A percentile compares a stretch with the other conserved stretches of the same genome.
phyloP scores from a whole-genome alignment of 2,888 invertebrate species.

The Hyposoter didymator region DNA sequence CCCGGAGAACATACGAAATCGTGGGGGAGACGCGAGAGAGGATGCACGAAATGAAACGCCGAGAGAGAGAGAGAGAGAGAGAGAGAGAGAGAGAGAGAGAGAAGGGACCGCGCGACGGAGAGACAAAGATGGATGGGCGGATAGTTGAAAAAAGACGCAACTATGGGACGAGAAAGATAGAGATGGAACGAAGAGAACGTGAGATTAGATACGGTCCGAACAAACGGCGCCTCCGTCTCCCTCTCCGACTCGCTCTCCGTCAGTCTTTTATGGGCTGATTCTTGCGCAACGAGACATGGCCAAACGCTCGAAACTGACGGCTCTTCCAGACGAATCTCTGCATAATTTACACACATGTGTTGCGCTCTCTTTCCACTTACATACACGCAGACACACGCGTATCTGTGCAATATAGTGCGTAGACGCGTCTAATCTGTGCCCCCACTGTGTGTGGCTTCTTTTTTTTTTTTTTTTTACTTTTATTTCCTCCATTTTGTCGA shows the following conservation, averaged over 20 bases:
- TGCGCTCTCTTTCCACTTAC: not conserved
- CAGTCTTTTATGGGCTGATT: conserved; percentile 43
- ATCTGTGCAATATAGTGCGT: not conserved
- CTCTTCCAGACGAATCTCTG: conserved; percentile 68
- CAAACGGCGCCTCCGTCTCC: conserved; percentile 71
- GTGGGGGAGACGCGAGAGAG: conserved; percentile 35
- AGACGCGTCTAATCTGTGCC: conserved; percentile 50
- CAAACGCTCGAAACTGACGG: conserved; percentile 73
- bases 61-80: conserved; percentile 1
- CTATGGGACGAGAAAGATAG: conserved; percentile 24
- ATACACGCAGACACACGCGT: no score
- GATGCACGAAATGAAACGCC: conserved; percentile 24
- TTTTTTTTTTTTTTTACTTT: not conserved
- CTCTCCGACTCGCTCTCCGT: conserved; percentile 19
- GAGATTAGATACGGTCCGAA: conserved; percentile 80
- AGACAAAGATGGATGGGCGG: conserved; percentile 26
- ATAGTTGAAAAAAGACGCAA: conserved; percentile 34
- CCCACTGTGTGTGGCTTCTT: not conserved
- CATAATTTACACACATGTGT: conserved; percentile 15
- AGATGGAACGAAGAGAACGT: conserved; percentile 64
- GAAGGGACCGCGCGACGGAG: conserved; percentile 23
- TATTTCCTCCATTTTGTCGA: conserved; percentile 44
- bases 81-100: conserved; percentile 13
- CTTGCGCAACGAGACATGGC: conserved; percentile 70
- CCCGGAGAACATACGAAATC: conserved; percentile 44